These are phyloP conservation scores for Acromyrmex charruanus DNA, from an alignment of 1,140 invertebrate species.

Conservation along the genomic window DNA sequence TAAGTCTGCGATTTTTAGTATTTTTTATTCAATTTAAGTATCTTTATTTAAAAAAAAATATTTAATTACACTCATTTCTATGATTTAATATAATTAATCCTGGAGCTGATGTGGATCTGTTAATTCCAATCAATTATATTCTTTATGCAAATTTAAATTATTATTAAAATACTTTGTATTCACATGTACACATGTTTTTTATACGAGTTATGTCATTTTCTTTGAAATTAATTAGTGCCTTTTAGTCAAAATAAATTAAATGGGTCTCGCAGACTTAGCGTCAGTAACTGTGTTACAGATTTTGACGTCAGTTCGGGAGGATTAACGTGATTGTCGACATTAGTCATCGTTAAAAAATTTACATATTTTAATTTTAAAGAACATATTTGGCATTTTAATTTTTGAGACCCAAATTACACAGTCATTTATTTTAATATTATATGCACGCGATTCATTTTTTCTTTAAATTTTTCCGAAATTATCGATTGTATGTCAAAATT, in stretches of 20 bases:
- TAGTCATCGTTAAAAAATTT: not conserved
- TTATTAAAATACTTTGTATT: too few species aligned
- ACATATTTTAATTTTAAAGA: not conserved
- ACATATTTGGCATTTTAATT: not conserved
- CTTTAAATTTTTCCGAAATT: not conserved
- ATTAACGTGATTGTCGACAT: not conserved
- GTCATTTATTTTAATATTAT: not conserved
- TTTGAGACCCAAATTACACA: not conserved
- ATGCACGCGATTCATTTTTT: not conserved
- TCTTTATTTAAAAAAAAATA: not conserved
- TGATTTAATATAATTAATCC: not conserved
- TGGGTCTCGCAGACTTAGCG: too few species aligned
- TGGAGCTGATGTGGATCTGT: too few species aligned
- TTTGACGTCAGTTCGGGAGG: too few species aligned
- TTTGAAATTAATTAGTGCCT: too few species aligned
- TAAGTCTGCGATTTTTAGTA: not conserved
- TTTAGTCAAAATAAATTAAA: too few species aligned
- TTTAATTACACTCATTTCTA: not conserved
- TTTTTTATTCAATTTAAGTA: not conserved
- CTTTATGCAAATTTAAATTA: too few species aligned
- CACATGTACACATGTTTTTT: too few species aligned
- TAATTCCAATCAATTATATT: too few species aligned
- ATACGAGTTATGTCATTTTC: too few species aligned
- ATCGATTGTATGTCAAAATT: slow-evolving; percentile 37
- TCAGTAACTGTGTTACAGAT: too few species aligned